Evolutionary conservation across 1,140 invertebrate species (phyloP).

Genomic region (Paraescarpia echinospica): DNA sequence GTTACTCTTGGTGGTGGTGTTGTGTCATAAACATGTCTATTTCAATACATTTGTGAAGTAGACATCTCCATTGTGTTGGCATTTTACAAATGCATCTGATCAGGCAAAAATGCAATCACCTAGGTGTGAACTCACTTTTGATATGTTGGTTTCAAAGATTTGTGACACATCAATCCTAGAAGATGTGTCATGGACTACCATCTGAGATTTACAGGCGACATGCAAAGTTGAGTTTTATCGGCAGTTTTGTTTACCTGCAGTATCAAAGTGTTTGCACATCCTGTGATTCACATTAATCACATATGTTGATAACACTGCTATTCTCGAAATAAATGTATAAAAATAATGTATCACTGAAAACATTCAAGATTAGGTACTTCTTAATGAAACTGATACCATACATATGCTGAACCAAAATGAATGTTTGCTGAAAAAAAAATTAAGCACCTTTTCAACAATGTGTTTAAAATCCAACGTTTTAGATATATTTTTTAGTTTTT

Average conservation of each 20-base stretch:
- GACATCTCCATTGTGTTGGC: too few species aligned
- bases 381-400: too few species aligned
- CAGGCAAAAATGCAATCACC: background rate
- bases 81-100: background rate
- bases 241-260: background rate
- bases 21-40: too few species aligned
- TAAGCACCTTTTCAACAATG: too few species aligned
- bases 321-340: background rate
- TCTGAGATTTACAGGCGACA: background rate
- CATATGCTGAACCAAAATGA: too few species aligned
- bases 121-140: background rate
- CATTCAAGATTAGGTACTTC: background rate
- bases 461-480: too few species aligned
- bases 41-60: too few species aligned
- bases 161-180: background rate
- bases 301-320: background rate
- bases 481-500: too few species aligned
- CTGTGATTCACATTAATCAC: background rate
- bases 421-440: too few species aligned
- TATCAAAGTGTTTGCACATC: background rate
- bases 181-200: background rate
- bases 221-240: background rate
- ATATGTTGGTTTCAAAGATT: background rate
- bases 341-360: background rate
- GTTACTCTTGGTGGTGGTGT: too few species aligned